Conservation (phyloP, 2,888 invertebrate genomes). For the Melanchra persicariae region DNA sequence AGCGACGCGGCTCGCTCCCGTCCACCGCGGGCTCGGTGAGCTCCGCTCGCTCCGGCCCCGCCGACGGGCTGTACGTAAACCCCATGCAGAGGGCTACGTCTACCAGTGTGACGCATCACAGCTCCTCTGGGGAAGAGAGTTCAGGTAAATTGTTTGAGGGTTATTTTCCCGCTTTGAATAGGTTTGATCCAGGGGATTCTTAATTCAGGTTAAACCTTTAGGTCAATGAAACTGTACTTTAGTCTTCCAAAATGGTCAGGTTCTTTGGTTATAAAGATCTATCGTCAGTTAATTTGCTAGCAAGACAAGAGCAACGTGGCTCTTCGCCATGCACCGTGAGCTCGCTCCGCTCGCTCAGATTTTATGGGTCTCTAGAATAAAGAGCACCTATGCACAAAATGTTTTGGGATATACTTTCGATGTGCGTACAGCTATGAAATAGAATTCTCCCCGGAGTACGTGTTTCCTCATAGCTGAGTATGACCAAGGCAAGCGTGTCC, state of each 20-base stretch:
- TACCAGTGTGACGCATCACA: slow-evolving; percentile 79
- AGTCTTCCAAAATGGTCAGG: background rate
- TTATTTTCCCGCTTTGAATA: too few species aligned
- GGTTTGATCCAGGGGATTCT: too few species aligned
- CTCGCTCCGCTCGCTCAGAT: slow-evolving; percentile 85
- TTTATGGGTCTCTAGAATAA: too few species aligned
- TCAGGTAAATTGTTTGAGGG: slow-evolving; percentile 75
- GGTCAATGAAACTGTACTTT: too few species aligned
- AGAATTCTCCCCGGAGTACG: too few species aligned
- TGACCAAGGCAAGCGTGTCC: too few species aligned
- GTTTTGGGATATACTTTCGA: too few species aligned
- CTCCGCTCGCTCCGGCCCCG: slow-evolving; percentile 89
- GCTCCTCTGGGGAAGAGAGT: slow-evolving; percentile 87
- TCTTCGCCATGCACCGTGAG: slow-evolving; percentile 81
- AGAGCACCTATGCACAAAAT: too few species aligned
- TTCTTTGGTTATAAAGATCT: background rate
- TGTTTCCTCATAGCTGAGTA: too few species aligned
- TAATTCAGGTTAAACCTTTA: too few species aligned
- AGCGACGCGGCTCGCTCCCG: slow-evolving; percentile 83
- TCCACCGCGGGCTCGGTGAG: slow-evolving; percentile 84
- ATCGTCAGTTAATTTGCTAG: background rate
- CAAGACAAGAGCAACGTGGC: slow-evolving; percentile 77
- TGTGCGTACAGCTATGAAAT: background rate
- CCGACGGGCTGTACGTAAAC: slow-evolving; percentile 96
- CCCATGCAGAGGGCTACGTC: slow-evolving; percentile 92